These are phyloP conservation scores for Ceuthmochares aereus DNA, from an alignment of 2,113 vertebrate genomes.

Conservation along the genomic window DNA sequence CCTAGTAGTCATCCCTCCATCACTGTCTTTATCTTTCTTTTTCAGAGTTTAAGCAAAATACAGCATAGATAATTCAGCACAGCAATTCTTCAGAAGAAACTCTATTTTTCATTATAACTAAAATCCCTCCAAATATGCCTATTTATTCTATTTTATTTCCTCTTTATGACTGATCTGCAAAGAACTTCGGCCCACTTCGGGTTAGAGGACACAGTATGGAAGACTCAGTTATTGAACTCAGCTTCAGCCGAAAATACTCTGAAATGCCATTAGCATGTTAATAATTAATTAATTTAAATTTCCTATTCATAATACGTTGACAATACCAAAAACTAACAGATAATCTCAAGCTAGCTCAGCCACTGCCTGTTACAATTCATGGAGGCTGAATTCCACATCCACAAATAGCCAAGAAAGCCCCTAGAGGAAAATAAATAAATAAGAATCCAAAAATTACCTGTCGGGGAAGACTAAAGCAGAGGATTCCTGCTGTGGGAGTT, in stretches of 20 bases:
- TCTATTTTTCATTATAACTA: neutral
- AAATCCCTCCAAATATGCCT: rapidly evolving
- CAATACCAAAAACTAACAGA: neutral
- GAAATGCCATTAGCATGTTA: neutral
- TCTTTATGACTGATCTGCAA: neutral
- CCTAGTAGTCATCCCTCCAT: neutral
- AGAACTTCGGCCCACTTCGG: neutral
- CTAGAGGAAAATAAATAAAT: neutral
- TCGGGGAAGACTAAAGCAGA: neutral
- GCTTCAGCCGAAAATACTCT: neutral
- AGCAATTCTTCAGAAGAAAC: neutral
- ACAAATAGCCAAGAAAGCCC: neutral
- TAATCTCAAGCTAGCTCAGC: neutral
- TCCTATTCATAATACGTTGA: neutral
- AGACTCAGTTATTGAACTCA: neutral
- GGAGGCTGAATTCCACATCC: neutral
- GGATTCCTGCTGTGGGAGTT: constrained; percentile 44
- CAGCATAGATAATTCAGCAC: neutral
- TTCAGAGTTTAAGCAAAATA: neutral
- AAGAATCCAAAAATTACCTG: neutral
- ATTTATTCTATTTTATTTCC: neutral
- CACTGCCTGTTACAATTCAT: neutral
- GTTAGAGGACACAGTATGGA: neutral
- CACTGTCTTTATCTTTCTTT: neutral
- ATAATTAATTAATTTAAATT: neutral